phyloP scores from a whole-genome alignment of 2,888 invertebrate species.

The Drosophila prostipennis region DNA sequence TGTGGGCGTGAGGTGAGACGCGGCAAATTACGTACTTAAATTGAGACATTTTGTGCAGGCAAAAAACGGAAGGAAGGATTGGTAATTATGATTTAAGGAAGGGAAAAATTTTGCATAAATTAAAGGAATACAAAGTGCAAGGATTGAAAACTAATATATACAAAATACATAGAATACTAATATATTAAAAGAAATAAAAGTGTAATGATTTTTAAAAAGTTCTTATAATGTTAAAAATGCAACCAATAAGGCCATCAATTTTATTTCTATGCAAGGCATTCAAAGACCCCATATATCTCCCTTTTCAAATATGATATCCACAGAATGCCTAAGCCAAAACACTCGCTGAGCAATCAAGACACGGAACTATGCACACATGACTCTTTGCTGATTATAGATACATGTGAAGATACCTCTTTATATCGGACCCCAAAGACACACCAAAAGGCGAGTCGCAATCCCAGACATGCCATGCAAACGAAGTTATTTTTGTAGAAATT shows the following conservation, averaged over 20 bases:
- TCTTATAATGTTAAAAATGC: too few species aligned
- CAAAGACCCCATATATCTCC: slow-evolving; percentile 1
- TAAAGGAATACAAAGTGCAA: neutral
- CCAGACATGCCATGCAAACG: slow-evolving; percentile 67
- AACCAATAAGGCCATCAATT: neutral
- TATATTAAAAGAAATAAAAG: too few species aligned
- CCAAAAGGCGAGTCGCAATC: slow-evolving; percentile 34
- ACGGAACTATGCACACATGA: slow-evolving; percentile 33
- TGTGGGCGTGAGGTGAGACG: slow-evolving; percentile 57
- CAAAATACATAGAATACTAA: too few species aligned
- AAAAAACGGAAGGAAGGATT: neutral
- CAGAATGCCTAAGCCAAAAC: slow-evolving; percentile 20
- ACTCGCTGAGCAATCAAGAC: slow-evolving; percentile 52
- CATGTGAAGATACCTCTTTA: slow-evolving; percentile 25
- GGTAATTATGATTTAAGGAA: neutral
- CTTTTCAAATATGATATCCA: slow-evolving; percentile 38
- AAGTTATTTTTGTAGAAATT: slow-evolving; percentile 79
- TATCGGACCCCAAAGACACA: slow-evolving; percentile 21
- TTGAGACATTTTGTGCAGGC: slow-evolving; percentile 1
- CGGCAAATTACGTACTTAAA: slow-evolving; percentile 21
- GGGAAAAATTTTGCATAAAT: neutral
- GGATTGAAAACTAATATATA: neutral
- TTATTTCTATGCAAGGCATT: neutral
- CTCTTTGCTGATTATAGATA: slow-evolving; percentile 26
- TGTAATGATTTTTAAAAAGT: too few species aligned